Base-by-base conservation (phyloP, 2,113 vertebrate genomes). In the Gymnocephalus cernua region DNA sequence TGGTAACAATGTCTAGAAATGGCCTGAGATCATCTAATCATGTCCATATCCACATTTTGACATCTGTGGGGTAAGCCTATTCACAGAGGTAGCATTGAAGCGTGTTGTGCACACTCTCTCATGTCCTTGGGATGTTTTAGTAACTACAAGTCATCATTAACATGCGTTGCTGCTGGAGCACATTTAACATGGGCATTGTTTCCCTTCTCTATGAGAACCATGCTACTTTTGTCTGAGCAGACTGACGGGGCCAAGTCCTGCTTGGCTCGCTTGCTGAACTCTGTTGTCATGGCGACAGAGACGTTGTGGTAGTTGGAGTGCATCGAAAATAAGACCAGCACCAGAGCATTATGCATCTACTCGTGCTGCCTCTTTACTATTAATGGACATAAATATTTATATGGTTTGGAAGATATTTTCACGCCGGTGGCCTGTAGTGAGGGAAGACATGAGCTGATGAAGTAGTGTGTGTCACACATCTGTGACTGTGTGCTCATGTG, bases 301-400 rank as follows among this genome's bases (percentile, higher is more conserved):
- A 93, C 85, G 45, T 90, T 15, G 77, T 72, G 76, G 74, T 88
- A 86, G 81, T 88, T 77, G 88, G 89, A 92, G 93, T 91, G 86
- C 85, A 86, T 91, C 7, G 57, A 90, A 90, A 91, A 88, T 87
- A 83, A 82, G 86, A 86, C 76, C 82, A 63, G 85, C 38, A 27
- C 7, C 77, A 35, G 35, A 84, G 86, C 89, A 83, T 90, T 90
- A 90, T 92, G 90, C 92, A 84, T 85, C 84, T 64, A 41, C 85
- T 78, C 35, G 56, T 58, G 79, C 87, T 47, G 85, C 85, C 82
- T 91, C 86, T 95, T 94, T 91, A 91, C 90, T 94, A 94, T 93
- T 92, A 92, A 95, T 94, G 91, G 78, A 88, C 79, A 92, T 95
- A 92, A 94, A 95, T 94, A 95, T 94, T 92, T 90, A 93, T 94